Base-by-base conservation (phyloP, 2,888 invertebrate genomes). In the Napeogenes sylphis region DNA sequence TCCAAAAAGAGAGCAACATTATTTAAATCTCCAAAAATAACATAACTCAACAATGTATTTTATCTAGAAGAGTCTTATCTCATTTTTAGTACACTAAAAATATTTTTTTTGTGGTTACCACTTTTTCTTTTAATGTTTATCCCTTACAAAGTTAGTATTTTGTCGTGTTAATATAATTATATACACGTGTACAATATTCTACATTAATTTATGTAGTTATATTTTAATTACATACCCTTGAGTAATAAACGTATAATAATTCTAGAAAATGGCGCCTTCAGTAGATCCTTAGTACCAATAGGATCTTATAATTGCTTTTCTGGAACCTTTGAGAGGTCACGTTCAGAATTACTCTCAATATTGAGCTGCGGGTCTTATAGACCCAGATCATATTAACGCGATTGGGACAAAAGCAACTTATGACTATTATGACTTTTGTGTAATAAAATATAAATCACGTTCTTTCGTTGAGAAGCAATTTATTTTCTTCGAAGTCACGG, bases 241-340 rank as follows among this genome's bases (percentile, higher is more conserved):
- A 30, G 51, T 51, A 51, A 51, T 51, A 51, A 51, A 51, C 8
- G 51, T 30, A 30, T 51, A 51, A 51, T 51, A 51, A 10, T 51
- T 51, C 51, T 30, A 30, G 30, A 51, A 51, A 51, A 51, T 51
- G 51, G 12, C 30, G 30, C 30, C 51, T 51, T 51, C 51, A 51
- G 51, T 51, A 56, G 42, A 61, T 56, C 56, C 53, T 53, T 45
- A 57, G 58, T 47, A 59, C 56, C 58, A 67, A 68, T 67, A 64
- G 45, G 45, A 64, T 60, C 60, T 58, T 61, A 66, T 68, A 68
- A 70, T 70, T 70, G 70, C 62, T 63, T 68, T 67, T 57, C 65
- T 63, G 64, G 63, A 63, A 63, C 65, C 65, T 57, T 66, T 57
- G 56, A 59, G 60, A 63, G 70, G 66, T 67, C 70, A 70, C 70